Evolutionary conservation across 2,113 vertebrate species (phyloP), one percentile per base, ranked within the genome.

Genomic region (Chionomys nivalis): DNA sequence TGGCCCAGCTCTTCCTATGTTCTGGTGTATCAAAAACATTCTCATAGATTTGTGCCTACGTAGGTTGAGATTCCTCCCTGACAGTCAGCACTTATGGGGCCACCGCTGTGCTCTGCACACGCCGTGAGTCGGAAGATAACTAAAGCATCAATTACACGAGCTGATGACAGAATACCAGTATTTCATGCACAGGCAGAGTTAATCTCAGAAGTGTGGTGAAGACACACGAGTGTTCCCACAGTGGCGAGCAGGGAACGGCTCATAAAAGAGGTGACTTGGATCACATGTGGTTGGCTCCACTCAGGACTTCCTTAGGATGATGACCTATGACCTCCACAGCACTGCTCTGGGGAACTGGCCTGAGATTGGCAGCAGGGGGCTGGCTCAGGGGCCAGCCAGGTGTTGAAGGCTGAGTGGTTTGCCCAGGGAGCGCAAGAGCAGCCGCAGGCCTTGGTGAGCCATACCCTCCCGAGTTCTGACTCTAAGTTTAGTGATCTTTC

Each of bases 401-500:
- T 19, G 5, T 4, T 4, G 36, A n/a, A 61, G 61, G 61, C 47
- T 26, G n/a, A 52, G 28, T 91, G 82, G 65, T 63, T 89, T 28
- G 73, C 17, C 68, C 44, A 63, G 75, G 47, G 42, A 39, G 70
- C 19, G 0, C 33, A 26, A 7, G 44, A 52, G 52, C 72, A 61
- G 19, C 3, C 6, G 13, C 52, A 90, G 81, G 11, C 12, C 49
- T 36, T 73, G 77, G 47, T 52, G 47, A 58, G 78, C 44, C 75
- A 78, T 75, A 19, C 14, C 16, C 72, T 36, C 39, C 4, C 16
- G 3, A 26, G 70, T 90, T 90, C 75, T 49, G 75, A 61, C 90
- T 92, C 96, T 89, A 93, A 73, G 92, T 92, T 96, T 79, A 91
- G 85, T 89, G 89, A 93, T 92, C 77, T 97, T 98, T 97, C 97